These are phyloP conservation scores for Sebastes alutus DNA, from an alignment of 2,797 vertebrate genomes.

Conservation along the genomic window DNA sequence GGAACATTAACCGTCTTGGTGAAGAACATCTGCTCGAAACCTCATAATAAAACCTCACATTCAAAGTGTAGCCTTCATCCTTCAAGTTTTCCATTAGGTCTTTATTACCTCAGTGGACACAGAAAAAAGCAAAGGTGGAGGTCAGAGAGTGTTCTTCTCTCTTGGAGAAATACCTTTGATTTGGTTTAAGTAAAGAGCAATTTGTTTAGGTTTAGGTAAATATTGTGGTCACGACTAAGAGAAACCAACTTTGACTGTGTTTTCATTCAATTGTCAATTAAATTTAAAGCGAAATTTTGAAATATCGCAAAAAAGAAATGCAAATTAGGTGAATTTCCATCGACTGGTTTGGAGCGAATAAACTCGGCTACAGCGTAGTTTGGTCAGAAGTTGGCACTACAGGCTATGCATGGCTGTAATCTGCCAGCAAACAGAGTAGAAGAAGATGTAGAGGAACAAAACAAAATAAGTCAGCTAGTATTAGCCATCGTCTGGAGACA, in stretches of 20 bases:
- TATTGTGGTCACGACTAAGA: background rate
- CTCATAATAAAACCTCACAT: conserved; percentile 1
- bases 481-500: no score
- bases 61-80: background rate
- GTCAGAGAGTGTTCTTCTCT: background rate
- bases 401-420: no score
- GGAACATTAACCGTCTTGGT: conserved; percentile 1
- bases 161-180: background rate
- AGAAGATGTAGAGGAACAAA: no score
- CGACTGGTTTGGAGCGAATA: no score
- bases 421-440: no score
- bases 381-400: no score
- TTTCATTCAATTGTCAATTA: no score
- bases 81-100: background rate
- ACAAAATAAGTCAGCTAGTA: no score
- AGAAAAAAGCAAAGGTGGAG: background rate
- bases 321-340: no score
- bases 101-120: background rate
- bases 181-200: background rate
- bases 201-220: background rate
- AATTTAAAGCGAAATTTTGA: no score
- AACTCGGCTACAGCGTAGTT: no score
- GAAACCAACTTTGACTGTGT: background rate
- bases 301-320: no score
- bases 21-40: conserved; percentile 17